Conservation (phyloP, 2,797 vertebrate species). For the Mus spretus region DNA sequence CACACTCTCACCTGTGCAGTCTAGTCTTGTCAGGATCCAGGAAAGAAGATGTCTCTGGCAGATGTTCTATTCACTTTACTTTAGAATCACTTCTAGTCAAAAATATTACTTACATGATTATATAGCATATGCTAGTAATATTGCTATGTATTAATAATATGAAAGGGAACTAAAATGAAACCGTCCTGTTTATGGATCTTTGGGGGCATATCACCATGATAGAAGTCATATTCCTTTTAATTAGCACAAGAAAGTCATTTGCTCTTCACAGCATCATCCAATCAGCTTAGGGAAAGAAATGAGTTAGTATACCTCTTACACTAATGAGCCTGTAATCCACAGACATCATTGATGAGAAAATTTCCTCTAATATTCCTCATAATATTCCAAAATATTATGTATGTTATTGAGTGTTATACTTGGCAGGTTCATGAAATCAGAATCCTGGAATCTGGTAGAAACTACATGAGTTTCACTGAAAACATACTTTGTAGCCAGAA, state of each 20-base stretch:
- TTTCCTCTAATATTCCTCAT: constrained; percentile 46
- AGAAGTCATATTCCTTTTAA: constrained; percentile 60
- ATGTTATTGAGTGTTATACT: neutral
- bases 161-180: constrained; percentile 7
- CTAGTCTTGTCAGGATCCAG: too few relatives aligned
- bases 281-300: constrained; percentile 79
- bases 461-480: neutral
- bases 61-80: neutral
- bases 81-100: neutral
- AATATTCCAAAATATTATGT: neutral
- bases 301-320: constrained; percentile 80
- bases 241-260: constrained; percentile 66
- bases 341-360: constrained; percentile 48
- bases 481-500: neutral
- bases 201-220: neutral
- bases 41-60: too few relatives aligned
- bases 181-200: constrained; percentile 24
- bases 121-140: neutral
- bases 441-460: neutral
- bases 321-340: constrained; percentile 65
- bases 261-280: constrained; percentile 69
- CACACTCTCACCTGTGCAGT: too few relatives aligned
- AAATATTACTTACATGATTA: neutral
- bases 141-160: neutral
- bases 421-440: constrained; percentile 15